A percentile compares a stretch with the other conserved stretches of the same genome.
These are phyloP conservation scores for Anthopleura sola DNA, from an alignment of 64 coral and sea anemone genomes.

Conservation along the genomic window DNA sequence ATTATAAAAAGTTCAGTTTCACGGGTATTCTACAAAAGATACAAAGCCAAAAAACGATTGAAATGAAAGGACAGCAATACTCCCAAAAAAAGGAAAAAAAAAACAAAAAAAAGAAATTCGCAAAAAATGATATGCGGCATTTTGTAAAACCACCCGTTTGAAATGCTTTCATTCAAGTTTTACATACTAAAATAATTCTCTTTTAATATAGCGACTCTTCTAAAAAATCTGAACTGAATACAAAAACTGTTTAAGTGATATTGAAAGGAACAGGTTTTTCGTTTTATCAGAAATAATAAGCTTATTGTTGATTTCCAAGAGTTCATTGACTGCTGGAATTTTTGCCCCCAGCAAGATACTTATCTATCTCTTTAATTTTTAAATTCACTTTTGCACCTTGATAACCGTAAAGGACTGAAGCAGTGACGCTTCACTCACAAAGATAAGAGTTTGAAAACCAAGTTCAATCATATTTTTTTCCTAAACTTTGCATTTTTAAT, in stretches of 20 bases:
- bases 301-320: background rate
- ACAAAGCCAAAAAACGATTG: too few species aligned
- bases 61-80: too few species aligned
- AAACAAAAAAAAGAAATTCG: too few species aligned
- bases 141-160: too few species aligned
- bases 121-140: too few species aligned
- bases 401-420: background rate
- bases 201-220: too few species aligned
- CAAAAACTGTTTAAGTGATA: background rate
- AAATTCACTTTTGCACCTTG: background rate
- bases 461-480: background rate
- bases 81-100: too few species aligned
- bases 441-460: background rate
- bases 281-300: background rate
- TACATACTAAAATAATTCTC: too few species aligned
- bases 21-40: too few species aligned
- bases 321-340: background rate
- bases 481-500: slow-evolving; percentile 3
- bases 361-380: slow-evolving; percentile 17
- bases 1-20: too few species aligned
- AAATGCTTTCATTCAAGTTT: too few species aligned
- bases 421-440: background rate
- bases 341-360: background rate
- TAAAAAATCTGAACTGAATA: too few species aligned
- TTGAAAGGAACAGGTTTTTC: background rate